Evolutionary conservation across 2,113 vertebrate species (phyloP).

Genomic region (Pygoscelis antarcticus): DNA sequence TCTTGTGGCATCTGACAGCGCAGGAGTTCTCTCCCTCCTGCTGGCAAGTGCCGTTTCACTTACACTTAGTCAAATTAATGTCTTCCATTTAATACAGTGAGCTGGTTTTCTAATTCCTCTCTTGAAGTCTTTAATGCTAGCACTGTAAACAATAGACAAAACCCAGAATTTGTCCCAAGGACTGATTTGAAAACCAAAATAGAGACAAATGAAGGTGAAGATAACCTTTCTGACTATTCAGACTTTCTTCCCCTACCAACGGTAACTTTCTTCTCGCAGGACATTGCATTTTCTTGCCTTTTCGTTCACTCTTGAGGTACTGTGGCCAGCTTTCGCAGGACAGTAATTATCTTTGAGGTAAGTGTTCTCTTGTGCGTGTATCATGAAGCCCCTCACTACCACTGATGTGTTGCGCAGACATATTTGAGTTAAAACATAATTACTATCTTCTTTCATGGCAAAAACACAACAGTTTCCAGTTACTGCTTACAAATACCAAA

Average conservation of each 20-base stretch:
- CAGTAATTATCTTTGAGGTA: not conserved
- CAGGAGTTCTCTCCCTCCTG: not conserved
- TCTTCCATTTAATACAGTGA: conserved; percentile 5
- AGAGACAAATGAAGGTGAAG: not conserved
- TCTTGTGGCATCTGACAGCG: not conserved
- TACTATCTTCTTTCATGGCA: not conserved
- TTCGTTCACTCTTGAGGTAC: not conserved
- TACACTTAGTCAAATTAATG: conserved; percentile 29
- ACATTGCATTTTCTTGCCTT: not conserved
- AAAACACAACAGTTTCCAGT: conserved; percentile 21
- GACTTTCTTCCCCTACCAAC: not conserved
- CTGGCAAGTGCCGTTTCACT: not conserved
- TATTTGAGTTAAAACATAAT: not conserved
- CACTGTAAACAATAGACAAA: not conserved
- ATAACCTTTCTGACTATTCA: not conserved
- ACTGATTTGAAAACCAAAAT: not conserved
- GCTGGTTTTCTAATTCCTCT: conserved; percentile 1
- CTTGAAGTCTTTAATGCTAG: not conserved
- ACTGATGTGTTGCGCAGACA: not conserved
- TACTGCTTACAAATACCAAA: conserved; percentile 29
- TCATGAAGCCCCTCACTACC: not conserved
- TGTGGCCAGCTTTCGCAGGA: not conserved
- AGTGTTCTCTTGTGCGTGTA: not conserved
- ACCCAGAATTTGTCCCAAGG: not conserved
- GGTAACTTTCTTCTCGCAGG: not conserved